Base-by-base conservation (phyloP, 2,888 invertebrate genomes). In the Tinea semifulvella region DNA sequence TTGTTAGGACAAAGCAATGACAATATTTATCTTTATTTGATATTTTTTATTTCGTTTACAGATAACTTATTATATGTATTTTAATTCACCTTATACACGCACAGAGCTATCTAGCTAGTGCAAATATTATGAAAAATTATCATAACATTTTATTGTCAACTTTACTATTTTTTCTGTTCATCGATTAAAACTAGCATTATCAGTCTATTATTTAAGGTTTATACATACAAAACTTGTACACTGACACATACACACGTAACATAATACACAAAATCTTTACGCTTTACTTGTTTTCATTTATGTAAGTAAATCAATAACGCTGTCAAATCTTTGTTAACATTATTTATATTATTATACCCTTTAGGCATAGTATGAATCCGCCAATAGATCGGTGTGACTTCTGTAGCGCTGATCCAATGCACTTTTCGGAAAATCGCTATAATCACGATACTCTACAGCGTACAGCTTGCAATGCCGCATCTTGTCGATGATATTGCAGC, bases 401-500 rank as follows among this genome's bases (percentile, higher is more conserved):
- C 4, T 36, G 36, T 36, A 36, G 20, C 40, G 40, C 40, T 40
- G 20, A 13, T 40, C 40, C 22, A 40, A 22, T 16, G 4, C 17
- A 16, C 16, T 18, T 16, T 18, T 11, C 18, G 18, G 18, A 36
- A 36, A 18, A 36, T 36, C 18, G 36, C 36, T 36, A 31, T 31
- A 14, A 31, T n/a, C 16, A 16, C 36, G 36, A 18, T 36, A 14
- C 16, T 18, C 36, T 14, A 36, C 18, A 18, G 17, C n/a, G 20
- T 22, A 17, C n/a, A 40, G 40, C 40, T 40, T 40, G 40, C 40
- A 10, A 36, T 18, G 3, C 2, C 10, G 36, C 10, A 36, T 36
- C 16, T 36, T 36, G 22, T 40, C 40, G 40, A 20, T 40, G 40
- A 40, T 40, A 19, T 40, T 22, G 20, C 40, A 40, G 22, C 40